Base-by-base conservation (phyloP, 1,140 invertebrate genomes). In the Pseudachorutes palmiensis region DNA sequence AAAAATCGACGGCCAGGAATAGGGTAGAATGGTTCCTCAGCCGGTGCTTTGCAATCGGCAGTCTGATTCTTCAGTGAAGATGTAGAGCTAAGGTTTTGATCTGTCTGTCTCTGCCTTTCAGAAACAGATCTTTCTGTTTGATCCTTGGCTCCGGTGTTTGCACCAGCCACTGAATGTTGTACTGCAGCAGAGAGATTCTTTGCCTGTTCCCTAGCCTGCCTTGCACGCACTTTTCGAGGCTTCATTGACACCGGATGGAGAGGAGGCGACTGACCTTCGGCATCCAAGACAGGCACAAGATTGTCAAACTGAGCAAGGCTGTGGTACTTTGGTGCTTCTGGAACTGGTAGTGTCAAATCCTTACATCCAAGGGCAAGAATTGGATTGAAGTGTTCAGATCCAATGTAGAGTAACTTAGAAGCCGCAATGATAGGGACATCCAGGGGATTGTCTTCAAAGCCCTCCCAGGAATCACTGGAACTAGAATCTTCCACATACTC, bases 1-100 rank as follows among this genome's bases (percentile, higher is more conserved):
- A 73, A 45, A 51, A 73, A 73, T 62, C 65, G 64, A 57, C 72
- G 60, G 1, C 68, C 71, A 0, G 71, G 66, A 31, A 72, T 72
- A 24, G 71, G 71, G 65, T 65, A 70, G 24, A 45, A 19, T 29
- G 32, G 63, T 1, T 9, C 41, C 30, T 32, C 51, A 19, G 12
- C 5, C 3, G 55, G 1, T 45, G 62, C 48, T 24, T 16, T 12
- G 49, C n/a, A 36, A 1, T 29, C 1, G 9, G 29, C n/a, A 51
- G 26, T 5, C 24, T 62, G 2, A 22, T 48, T n/a, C 29, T 62
- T 36, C 19, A 31, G 9, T 49, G 24, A n/a, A 29, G 19, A n/a
- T 1, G 41, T 9, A 31, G 32, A 26, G 32, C 9, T 16, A 29
- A 19, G 59, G 1, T 28, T 5, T 19, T 1, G 16, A 28, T 1